Base-by-base conservation (phyloP, 2,113 vertebrate species). In the Sylvilagus bachmani region DNA sequence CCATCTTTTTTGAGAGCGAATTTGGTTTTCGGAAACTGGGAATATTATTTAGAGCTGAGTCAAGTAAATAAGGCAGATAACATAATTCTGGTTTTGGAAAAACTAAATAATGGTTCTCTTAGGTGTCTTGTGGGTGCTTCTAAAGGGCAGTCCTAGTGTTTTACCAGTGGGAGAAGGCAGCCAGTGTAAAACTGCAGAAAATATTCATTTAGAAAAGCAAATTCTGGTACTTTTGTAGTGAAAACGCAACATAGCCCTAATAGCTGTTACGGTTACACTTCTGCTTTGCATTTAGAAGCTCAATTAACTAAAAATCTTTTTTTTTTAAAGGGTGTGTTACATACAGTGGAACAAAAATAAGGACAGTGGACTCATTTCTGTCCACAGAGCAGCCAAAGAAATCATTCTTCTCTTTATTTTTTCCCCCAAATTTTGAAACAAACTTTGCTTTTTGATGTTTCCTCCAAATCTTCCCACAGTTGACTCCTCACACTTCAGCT, bases 121-220 rank as follows among this genome's bases (percentile, higher is more conserved):
- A 14, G 31, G 1, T 74, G 16, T 79, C 53, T 88, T 62, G 49
- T 64, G 77, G 62, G 1, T 58, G 33, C 87, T 83, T 91, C 58
- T 29, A 1, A 71, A 84, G 53, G 64, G 21, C 33, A 58, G 55
- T 94, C 6, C 44, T 66, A 70, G 49, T 51, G 33, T 2, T 84
- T 91, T 87, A 6, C 51, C 24, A 53, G 44, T n/a, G 33, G 33
- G 10, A 21, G 9, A 81, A 75, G 80, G 55, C 58, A 79, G 33
- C 10, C 31, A n/a, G 55, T 49, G 16, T 53, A 62, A 70, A 53
- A 49, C 24, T 64, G 29, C 71, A 55, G 38, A 77, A 44, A 91
- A 66, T n/a, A 58, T 49, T 71, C 31, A 78, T 33, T 77, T 82
- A 77, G 38, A 78, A 93, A 91, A 80, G 38, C 27, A 64, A 95